A percentile compares a stretch with the other conserved stretches of the same genome.
Conservation (phyloP, 2,797 vertebrate genomes). For the Falco berigora region DNA sequence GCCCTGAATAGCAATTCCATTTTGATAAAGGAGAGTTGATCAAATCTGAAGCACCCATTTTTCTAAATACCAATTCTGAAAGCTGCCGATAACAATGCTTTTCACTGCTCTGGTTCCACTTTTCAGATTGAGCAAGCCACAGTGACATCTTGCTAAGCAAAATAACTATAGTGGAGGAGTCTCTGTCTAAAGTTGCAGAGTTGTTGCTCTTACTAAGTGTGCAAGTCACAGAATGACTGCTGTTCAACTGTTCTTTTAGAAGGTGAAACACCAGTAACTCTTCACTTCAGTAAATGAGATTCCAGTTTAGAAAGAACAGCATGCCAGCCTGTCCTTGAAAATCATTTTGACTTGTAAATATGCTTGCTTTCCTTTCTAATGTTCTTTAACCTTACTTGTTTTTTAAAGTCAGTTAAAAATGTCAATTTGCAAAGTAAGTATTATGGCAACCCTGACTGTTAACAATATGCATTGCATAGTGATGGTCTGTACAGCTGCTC, state of each 20-base stretch:
- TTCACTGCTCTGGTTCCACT: not conserved
- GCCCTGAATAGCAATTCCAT: not conserved
- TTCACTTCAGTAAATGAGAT: not conserved
- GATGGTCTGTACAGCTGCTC: not conserved
- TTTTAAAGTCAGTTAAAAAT: not conserved
- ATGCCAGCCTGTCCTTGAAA: not conserved
- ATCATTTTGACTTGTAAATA: not conserved
- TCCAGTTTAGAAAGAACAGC: not conserved
- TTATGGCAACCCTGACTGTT: not conserved
- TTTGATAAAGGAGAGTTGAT: not conserved
- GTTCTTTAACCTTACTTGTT: not conserved
- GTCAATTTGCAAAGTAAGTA: not conserved
- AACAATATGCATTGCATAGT: not conserved
- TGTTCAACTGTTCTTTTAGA: not conserved
- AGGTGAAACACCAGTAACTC: not conserved
- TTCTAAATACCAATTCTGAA: not conserved
- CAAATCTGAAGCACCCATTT: not conserved
- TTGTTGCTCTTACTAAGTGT: not conserved
- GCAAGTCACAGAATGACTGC: not conserved
- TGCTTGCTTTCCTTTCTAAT: not conserved
- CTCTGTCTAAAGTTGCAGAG: not conserved
- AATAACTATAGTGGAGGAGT: not conserved
- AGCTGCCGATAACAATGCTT: not conserved
- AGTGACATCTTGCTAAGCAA: not conserved
- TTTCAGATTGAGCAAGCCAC: not conserved